A percentile compares a stretch with the other conserved stretches of the same genome.
phyloP scores from a whole-genome alignment of 2,888 invertebrate genomes.

The Timema cristinae region DNA sequence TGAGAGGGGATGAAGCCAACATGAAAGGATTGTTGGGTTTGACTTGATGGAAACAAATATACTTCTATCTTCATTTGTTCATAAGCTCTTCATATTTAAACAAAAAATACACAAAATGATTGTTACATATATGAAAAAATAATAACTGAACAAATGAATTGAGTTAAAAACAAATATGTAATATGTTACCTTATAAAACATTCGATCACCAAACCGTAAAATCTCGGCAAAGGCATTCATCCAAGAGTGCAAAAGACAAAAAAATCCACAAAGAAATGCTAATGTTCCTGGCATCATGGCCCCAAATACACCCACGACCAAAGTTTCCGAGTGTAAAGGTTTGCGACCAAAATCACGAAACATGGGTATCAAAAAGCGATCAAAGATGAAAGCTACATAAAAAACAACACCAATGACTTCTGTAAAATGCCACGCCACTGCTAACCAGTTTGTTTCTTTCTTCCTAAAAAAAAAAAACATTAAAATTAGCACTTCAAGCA shows the following conservation, averaged over 20 bases:
- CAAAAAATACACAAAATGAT: background rate
- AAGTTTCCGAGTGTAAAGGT: constrained; percentile 40
- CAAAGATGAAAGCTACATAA: constrained; percentile 75
- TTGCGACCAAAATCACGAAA: constrained; percentile 59
- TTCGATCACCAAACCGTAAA: constrained; percentile 78
- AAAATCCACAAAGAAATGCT: constrained; percentile 72
- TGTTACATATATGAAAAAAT: background rate
- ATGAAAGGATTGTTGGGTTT: too few species aligned
- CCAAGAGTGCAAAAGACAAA: constrained; percentile 86
- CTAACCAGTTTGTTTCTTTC: constrained; percentile 66
- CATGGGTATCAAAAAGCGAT: constrained; percentile 67
- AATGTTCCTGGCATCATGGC: constrained; percentile 71
- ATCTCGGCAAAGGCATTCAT: constrained; percentile 88
- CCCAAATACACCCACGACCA: constrained; percentile 56
- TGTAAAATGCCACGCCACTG: constrained; percentile 62
- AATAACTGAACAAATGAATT: too few species aligned
- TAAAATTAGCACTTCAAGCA: background rate
- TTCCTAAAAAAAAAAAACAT: constrained; percentile 50
- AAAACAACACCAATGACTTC: constrained; percentile 79
- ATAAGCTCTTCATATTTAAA: background rate
- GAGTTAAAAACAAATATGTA: background rate
- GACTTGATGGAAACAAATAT: too few species aligned
- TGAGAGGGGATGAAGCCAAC: too few species aligned
- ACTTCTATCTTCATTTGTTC: too few species aligned
- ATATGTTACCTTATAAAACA: constrained; percentile 64